Base-by-base conservation (phyloP, 1,140 invertebrate genomes). In the Philaenus spumarius region DNA sequence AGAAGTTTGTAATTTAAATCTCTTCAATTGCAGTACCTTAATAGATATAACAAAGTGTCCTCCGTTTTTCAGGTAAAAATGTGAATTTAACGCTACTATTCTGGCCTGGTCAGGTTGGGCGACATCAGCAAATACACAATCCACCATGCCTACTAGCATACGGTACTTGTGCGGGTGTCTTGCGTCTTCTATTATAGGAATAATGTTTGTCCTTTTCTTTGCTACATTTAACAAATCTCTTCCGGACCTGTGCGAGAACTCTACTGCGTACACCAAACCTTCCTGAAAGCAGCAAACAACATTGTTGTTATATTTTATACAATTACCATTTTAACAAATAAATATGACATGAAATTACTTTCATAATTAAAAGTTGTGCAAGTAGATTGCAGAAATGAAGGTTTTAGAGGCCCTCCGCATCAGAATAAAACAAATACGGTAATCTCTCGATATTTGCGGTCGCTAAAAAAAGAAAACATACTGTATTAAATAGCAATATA, bases 41-140 rank as follows among this genome's bases (percentile, higher is more conserved):
- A 99, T 99, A 11, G 97, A 99, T 68, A 99, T 99, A 52, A 99
- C 95, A 72, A 97, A 95, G 70, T 98, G 90, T 35, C 97, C 97
- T 17, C 88, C 90, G 73, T 95, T 97, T 74, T 97, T 99, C 2
- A 99, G 79, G 75, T 95, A 99, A 72, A 96, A 84, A 64, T 99
- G 94, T 0, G 97, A 89, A 75, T 99, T 99, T 11, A 98, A 73
- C 17, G 93, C 85, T 14, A 99, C 95, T 71, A 99, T 99, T 73
- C 97, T 85, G 20, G 97, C 96, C 73, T 99, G 97, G 78, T 99
- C 97, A 0, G 97, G 97, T 68, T 99, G 97, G 1, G 97, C 97
- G 0, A 99, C 97, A 77, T 99, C 97, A 1, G 97, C 94, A 67
- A 93, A 91, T 69, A 91, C 80, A n/a, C 85, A 86, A 67, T 92